Evolutionary conservation across 2,888 invertebrate species (phyloP), one percentile per base, ranked within the genome.

Genomic region (Biston stratarius): DNA sequence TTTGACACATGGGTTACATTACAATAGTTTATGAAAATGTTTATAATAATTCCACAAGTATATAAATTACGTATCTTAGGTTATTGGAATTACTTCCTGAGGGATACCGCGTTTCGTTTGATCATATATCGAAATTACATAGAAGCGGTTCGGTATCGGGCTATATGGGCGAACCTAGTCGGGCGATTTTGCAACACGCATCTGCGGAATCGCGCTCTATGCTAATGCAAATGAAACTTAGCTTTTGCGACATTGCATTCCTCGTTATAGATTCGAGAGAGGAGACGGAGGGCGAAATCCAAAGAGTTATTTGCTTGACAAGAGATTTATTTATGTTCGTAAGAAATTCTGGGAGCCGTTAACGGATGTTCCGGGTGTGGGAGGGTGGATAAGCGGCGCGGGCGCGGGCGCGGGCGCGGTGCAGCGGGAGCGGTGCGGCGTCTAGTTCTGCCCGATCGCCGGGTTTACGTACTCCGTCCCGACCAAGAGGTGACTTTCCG

Each of bases 401-500:
- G 80, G 77, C 69, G 79, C 24, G 24, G 24, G 24, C 24, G 24
- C 57, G 64, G 79, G 82, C 75, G 73, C 77, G 71, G 75, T 75
- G 73, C 59, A 75, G 73, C 42, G 42, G 42, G 66, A 71, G 78
- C 77, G 73, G 77, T 71, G 71, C 76, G 80, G 71, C 78, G 79
- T 76, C 77, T 89, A 89, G 83, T 92, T 88, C 84, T 94, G 94
- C 75, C 94, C 94, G 87, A 95, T 89, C 87, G 87, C 88, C 84
- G 89, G 86, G 87, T 86, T 93, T 90, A 95, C 90, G 89, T 94
- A 95, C 94, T 95, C 95, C 85, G 94, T 94, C 87, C 95, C 94
- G 86, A 95, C 94, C 93, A 95, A 90, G 84, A 92, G 94, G 84
- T 95, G 94, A 91, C 94, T 95, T 91, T 95, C 95, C 91, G 95